Evolutionary conservation across 92 coral and sea anemone species (phyloP).

Genomic region (Parazoanthus swiftii): DNA sequence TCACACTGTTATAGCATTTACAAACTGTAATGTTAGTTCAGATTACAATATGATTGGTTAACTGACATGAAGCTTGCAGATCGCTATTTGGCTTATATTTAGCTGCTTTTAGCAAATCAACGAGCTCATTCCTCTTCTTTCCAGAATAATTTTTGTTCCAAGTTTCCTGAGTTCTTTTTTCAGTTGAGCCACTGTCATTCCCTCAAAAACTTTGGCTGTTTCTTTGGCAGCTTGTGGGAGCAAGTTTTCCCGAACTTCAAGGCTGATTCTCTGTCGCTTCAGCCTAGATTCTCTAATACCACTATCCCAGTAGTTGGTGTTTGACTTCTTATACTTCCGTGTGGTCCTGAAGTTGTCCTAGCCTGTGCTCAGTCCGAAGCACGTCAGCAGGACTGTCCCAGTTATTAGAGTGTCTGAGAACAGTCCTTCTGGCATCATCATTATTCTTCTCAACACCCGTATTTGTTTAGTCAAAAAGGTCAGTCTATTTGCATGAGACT

Average conservation of each 20-base stretch:
- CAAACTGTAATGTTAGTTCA: too few species aligned
- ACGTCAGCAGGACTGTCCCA: slow-evolving; percentile 29
- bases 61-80: too few species aligned
- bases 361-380: background rate
- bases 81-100: too few species aligned
- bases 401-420: slow-evolving; percentile 2
- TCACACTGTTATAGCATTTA: too few species aligned
- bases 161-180: slow-evolving; percentile 2
- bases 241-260: background rate
- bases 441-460: slow-evolving; percentile 37
- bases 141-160: slow-evolving; percentile 3
- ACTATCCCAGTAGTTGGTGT: background rate
- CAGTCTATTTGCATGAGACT: too few species aligned
- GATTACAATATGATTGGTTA: too few species aligned
- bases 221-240: background rate
- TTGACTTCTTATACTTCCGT: slow-evolving; percentile 4
- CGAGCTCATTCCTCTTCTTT: slow-evolving; percentile 4
- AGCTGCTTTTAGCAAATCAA: background rate
- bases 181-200: background rate
- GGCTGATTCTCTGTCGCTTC: slow-evolving; percentile 6
- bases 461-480: background rate
- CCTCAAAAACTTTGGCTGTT: background rate
- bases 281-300: background rate
- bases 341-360: background rate
- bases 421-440: slow-evolving; percentile 24